Evolutionary conservation across 2,113 vertebrate genomes (phyloP), one percentile per base, ranked within the genome.

Genomic region (Cettia cetti): DNA sequence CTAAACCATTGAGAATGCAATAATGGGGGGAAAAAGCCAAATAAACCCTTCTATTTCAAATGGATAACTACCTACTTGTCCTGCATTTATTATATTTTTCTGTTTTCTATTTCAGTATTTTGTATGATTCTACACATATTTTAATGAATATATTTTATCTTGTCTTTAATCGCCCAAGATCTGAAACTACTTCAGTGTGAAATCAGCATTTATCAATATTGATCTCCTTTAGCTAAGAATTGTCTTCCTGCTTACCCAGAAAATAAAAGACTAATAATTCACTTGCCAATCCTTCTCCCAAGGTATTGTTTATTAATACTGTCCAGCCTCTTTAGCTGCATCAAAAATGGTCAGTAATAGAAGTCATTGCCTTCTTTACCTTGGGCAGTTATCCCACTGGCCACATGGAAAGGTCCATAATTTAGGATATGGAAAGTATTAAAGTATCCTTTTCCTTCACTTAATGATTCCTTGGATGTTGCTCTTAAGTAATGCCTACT

Each of bases 161-260:
- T 72, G 35, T 88, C 53, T 74, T 88, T 74, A 83, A 63, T 77
- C n/a, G 54, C 33, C 31, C 69, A 77, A 74, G 49, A 13, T 53
- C 42, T 59, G 33, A 63, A 93, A 63, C 42, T 81, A 59, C 52
- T 63, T 83, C 24, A 63, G 10, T 52, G 60, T 83, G 71, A 92
- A 89, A 78, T 86, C 80, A 89, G 9, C 35, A 84, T 92, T 89
- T 86, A 89, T 89, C 89, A 93, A 31, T 93, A 95, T 93, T 5
- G 79, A 95, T 88, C 72, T 81, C 42, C 75, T 86, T 75, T 90
- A 81, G 88, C 6, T 74, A 92, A 75, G 35, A 82, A 27, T 33
- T 85, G 23, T 89, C 72, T 92, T 93, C 24, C 44, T 44, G 10
- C 12, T 93, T 84, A 31, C 24, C 14, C 44, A 78, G 49, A 82